These are phyloP conservation scores for Aporrectodea caliginosa DNA, from an alignment of 1,140 invertebrate genomes.

Conservation along the genomic window DNA sequence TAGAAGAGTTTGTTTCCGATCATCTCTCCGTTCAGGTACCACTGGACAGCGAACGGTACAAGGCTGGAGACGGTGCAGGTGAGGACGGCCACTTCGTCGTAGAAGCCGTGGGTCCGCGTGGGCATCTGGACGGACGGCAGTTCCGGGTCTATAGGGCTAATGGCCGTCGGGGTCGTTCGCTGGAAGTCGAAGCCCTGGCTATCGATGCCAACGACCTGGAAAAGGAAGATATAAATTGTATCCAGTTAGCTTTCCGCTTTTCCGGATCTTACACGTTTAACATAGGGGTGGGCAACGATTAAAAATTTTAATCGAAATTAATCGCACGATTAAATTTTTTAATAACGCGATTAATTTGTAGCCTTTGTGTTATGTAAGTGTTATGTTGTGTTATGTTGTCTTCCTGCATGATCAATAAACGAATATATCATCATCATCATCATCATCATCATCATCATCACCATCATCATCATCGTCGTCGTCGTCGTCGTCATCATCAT, in stretches of 20 bases:
- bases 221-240: neutral
- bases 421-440: too few relatives aligned
- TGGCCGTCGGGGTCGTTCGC: conserved; percentile 49
- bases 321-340: too few relatives aligned
- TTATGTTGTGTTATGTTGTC: too few relatives aligned
- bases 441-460: too few relatives aligned
- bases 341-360: too few relatives aligned
- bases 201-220: conserved; percentile 50
- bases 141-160: conserved; percentile 42
- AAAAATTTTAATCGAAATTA: too few relatives aligned
- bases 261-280: too few relatives aligned
- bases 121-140: conserved; percentile 48
- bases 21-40: conserved; percentile 54
- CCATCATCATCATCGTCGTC: too few relatives aligned
- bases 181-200: conserved; percentile 43
- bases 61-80: conserved; percentile 59
- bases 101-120: conserved; percentile 45
- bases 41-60: conserved; percentile 59
- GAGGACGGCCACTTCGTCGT: conserved; percentile 49
- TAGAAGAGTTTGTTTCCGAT: conserved; percentile 45
- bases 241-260: neutral
- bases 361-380: too few relatives aligned
- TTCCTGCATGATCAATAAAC: too few relatives aligned
- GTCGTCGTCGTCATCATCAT: too few relatives aligned
- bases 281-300: too few relatives aligned